Conservation (phyloP, 2,888 invertebrate species). For the Baronia brevicornis region DNA sequence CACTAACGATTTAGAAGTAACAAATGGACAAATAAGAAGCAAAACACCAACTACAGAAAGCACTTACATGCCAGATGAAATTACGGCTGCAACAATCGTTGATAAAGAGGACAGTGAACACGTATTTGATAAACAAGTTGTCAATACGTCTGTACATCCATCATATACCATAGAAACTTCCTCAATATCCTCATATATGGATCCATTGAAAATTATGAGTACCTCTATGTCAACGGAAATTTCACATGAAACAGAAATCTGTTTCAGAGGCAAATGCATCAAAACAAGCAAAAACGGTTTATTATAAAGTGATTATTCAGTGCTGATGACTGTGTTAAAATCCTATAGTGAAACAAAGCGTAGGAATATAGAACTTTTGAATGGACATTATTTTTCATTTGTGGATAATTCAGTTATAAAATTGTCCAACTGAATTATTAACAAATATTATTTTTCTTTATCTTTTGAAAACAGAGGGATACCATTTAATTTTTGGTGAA, state of each 20-base stretch:
- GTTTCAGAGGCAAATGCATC: constrained; percentile 89
- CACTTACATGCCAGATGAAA: constrained; percentile 59
- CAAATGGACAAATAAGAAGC: constrained; percentile 36
- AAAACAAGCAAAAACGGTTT: constrained; percentile 76
- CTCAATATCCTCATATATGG: constrained; percentile 60
- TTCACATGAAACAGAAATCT: constrained; percentile 91
- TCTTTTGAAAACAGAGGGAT: constrained; percentile 27
- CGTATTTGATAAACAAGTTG: constrained; percentile 23
- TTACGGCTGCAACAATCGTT: constrained; percentile 36
- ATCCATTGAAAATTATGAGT: constrained; percentile 74
- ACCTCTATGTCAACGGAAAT: constrained; percentile 89
- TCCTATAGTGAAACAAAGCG: constrained; percentile 25
- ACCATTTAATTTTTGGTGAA: constrained; percentile 45
- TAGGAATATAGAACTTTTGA: constrained; percentile 5
- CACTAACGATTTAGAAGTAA: constrained; percentile 26
- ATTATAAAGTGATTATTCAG: constrained; percentile 35
- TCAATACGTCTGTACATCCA: constrained; percentile 24
- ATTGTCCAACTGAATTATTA: no score
- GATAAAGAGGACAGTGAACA: constrained; percentile 21
- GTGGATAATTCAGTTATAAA: no score
- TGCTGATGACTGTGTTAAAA: constrained; percentile 61
- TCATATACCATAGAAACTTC: constrained; percentile 37
- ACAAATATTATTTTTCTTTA: constrained; percentile 28
- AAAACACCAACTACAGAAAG: constrained; percentile 50
- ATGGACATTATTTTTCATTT: constrained; percentile 9